Evolutionary conservation across 2,113 vertebrate genomes (phyloP).

Genomic region (Lepisosteus osseus): DNA sequence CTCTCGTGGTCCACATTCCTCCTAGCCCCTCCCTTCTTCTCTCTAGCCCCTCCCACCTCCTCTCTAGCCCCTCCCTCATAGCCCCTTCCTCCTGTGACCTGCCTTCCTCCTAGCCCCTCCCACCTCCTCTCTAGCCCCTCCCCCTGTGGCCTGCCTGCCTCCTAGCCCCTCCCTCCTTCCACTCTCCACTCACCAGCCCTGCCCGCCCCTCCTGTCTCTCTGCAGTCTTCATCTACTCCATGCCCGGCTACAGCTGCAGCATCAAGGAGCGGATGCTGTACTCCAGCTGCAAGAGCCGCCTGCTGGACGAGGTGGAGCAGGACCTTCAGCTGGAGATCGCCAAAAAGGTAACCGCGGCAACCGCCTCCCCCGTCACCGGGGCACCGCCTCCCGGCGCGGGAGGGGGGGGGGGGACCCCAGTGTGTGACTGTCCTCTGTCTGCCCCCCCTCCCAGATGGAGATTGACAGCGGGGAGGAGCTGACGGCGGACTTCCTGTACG

Average conservation of each 20-base stretch:
- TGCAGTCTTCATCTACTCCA: conserved; percentile 96
- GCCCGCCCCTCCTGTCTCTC: conserved; percentile 12
- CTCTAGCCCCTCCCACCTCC: too few species aligned
- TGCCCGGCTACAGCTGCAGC: conserved; percentile 96
- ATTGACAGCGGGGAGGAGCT: conserved; percentile 86
- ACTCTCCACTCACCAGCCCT: not conserved
- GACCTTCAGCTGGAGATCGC: conserved; percentile 87
- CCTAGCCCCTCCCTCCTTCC: not conserved
- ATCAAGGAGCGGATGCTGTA: conserved; percentile 97
- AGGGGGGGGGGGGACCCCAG: too few species aligned
- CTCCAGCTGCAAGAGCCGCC: conserved; percentile 95
- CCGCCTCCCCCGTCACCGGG: too few species aligned
- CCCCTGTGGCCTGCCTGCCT: not conserved
- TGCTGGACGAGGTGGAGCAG: conserved; percentile 88
- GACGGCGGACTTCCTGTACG: conserved; percentile 90
- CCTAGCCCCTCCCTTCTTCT: not conserved
- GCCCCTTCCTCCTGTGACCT: not conserved
- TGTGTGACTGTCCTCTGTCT: not conserved
- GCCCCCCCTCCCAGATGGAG: conserved; percentile 74
- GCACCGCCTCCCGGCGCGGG: too few species aligned
- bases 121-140: too few species aligned
- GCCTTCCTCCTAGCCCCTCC: too few species aligned
- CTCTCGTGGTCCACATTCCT: too few species aligned
- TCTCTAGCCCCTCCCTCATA: too few species aligned
- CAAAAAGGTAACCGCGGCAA: conserved; percentile 78